Percentiles rank a stretch among this genome's conserved stretches.
Conservation (phyloP, 2,113 vertebrate species). For the Lampris megalopsis region DNA sequence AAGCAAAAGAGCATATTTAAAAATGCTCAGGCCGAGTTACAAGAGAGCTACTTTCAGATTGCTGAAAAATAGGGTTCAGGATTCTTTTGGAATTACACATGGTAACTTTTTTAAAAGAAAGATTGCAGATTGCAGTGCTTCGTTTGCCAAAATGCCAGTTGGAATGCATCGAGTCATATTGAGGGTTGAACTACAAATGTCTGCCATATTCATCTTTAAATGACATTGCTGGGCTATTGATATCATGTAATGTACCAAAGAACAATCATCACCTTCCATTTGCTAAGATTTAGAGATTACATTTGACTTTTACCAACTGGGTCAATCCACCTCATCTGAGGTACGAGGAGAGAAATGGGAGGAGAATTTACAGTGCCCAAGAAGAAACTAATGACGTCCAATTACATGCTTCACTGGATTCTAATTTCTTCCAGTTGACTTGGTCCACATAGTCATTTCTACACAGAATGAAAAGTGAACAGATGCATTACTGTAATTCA, state of each 20-base stretch:
- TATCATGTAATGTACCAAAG: not conserved
- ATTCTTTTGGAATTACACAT: no score
- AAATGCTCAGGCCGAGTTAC: no score
- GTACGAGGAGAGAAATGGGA: not conserved
- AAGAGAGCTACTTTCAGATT: no score
- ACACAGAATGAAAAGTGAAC: slow-evolving; percentile 29
- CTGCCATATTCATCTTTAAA: not conserved
- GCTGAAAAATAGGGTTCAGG: no score
- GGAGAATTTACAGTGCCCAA: not conserved
- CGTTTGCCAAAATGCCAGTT: no score
- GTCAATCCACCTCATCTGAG: not conserved
- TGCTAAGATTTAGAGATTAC: not conserved
- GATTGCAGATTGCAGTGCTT: not conserved
- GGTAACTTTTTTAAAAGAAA: no score
- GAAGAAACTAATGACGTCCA: slow-evolving; percentile 7
- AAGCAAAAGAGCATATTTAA: not conserved
- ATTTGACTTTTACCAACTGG: not conserved
- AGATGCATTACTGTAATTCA: not conserved
- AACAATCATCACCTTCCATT: not conserved
- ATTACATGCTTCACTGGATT: slow-evolving; percentile 6
- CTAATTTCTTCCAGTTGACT: not conserved
- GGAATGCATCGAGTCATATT: not conserved
- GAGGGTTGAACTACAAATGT: not conserved
- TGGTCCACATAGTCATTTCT: not conserved
- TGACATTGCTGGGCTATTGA: not conserved